Percentiles rank a stretch among this genome's conserved stretches.
These are phyloP conservation scores for Drosophila parthenogenetica DNA, from an alignment of 2,888 invertebrate species.

Conservation along the genomic window DNA sequence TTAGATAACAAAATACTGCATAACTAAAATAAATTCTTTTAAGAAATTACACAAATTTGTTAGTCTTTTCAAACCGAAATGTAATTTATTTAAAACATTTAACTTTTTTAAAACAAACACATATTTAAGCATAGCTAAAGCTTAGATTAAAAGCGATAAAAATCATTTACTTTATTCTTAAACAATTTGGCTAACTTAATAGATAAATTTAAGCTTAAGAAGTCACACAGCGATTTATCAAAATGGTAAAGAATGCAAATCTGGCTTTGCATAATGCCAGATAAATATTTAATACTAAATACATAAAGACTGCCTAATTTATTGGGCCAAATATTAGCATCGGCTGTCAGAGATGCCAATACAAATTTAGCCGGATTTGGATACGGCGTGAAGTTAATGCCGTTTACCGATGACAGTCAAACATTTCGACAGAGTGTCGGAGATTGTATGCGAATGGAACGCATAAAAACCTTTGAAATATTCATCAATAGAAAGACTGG, in stretches of 20 bases:
- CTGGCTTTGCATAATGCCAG: slow-evolving; percentile 61
- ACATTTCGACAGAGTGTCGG: background rate
- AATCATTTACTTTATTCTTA: slow-evolving; percentile 2
- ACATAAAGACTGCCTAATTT: slow-evolving; percentile 60
- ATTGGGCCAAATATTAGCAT: slow-evolving; percentile 63
- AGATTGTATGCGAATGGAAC: slow-evolving; percentile 27
- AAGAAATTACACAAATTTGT: too few relatives aligned
- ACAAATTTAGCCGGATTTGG: slow-evolving; percentile 26
- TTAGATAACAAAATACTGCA: too few relatives aligned
- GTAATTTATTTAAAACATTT: background rate
- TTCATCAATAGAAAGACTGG: slow-evolving; percentile 49
- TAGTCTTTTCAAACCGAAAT: too few relatives aligned
- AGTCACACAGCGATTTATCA: slow-evolving; percentile 29
- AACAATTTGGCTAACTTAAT: background rate
- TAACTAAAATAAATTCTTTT: too few relatives aligned
- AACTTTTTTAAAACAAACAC: background rate
- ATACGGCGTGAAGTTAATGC: slow-evolving; percentile 45
- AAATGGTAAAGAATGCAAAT: slow-evolving; percentile 2
- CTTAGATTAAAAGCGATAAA: slow-evolving; percentile 16
- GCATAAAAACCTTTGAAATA: slow-evolving; percentile 43
- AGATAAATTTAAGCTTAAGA: slow-evolving; percentile 9
- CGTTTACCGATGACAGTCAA: slow-evolving; percentile 33
- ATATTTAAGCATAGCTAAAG: background rate
- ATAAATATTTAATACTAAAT: slow-evolving; percentile 23
- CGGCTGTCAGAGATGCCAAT: slow-evolving; percentile 47